These are phyloP conservation scores for Melanerpes formicivorus DNA, from an alignment of 2,113 vertebrate species.

Conservation along the genomic window DNA sequence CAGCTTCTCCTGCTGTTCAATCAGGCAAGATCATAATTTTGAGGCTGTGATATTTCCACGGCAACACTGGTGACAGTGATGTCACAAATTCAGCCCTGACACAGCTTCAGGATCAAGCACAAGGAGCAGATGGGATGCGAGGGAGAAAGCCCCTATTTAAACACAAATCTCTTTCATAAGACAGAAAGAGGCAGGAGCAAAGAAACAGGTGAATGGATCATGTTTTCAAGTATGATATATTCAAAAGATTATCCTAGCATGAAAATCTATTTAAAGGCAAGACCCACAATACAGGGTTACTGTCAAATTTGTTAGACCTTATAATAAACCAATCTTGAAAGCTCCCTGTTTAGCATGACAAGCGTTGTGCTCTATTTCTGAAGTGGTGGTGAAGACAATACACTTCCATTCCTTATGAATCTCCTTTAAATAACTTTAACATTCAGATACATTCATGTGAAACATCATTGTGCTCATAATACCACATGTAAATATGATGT, in stretches of 20 bases:
- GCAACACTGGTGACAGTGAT: slow-evolving; percentile 66
- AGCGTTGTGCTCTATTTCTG: slow-evolving; percentile 27
- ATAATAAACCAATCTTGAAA: slow-evolving; percentile 60
- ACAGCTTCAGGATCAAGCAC: slow-evolving; percentile 61
- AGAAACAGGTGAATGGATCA: slow-evolving; percentile 67
- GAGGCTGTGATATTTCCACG: slow-evolving; percentile 56
- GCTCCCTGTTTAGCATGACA: slow-evolving; percentile 58
- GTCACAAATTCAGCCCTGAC: slow-evolving; percentile 62
- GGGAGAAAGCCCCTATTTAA: slow-evolving; percentile 67
- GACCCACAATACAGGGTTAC: slow-evolving; percentile 61
- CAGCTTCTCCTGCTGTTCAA: slow-evolving; percentile 40
- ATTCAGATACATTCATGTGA: slow-evolving; percentile 37
- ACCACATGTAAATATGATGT: slow-evolving; percentile 17
- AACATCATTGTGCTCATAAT: not conserved
- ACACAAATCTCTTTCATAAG: slow-evolving; percentile 72
- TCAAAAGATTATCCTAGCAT: slow-evolving; percentile 73
- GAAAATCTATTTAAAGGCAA: slow-evolving; percentile 71
- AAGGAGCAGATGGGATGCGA: slow-evolving; percentile 72
- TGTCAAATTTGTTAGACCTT: slow-evolving; percentile 62
- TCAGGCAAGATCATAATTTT: slow-evolving; percentile 56
- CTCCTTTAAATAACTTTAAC: slow-evolving; percentile 57
- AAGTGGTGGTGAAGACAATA: slow-evolving; percentile 27
- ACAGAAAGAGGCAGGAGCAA: slow-evolving; percentile 63
- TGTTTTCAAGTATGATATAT: slow-evolving; percentile 67
- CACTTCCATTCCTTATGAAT: not conserved